Evolutionary conservation across 2,113 vertebrate genomes (phyloP).

Genomic region (Ceuthmochares aereus): DNA sequence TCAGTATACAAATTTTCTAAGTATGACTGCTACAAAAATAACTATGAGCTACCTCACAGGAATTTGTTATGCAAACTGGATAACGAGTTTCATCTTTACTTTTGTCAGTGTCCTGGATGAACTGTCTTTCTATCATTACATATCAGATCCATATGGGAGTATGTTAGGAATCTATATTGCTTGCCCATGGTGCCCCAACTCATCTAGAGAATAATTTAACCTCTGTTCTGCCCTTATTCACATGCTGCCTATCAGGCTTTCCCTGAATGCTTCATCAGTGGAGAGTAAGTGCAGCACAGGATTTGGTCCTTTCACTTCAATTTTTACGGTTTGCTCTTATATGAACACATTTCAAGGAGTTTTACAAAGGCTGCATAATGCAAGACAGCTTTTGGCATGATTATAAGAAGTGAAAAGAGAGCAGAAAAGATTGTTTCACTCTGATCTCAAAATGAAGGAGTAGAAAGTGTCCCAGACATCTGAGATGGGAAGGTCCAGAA

Average conservation of each 20-base stretch:
- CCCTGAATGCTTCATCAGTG: not conserved
- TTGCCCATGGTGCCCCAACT: not conserved
- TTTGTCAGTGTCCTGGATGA: not conserved
- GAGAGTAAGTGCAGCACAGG: not conserved
- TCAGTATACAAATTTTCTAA: not conserved
- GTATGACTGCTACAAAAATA: not conserved
- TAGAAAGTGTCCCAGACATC: not conserved
- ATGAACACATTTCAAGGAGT: slow-evolving; percentile 48
- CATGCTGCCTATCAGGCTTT: slow-evolving; percentile 39
- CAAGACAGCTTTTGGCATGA: slow-evolving; percentile 43
- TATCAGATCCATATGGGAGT: not conserved
- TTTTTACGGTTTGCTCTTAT: slow-evolving; percentile 44
- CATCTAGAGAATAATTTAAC: not conserved
- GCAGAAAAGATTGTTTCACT: slow-evolving; percentile 39
- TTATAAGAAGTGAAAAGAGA: slow-evolving; percentile 37
- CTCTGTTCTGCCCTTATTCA: slow-evolving; percentile 16
- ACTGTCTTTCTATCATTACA: not conserved
- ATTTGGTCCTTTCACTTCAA: slow-evolving; percentile 54
- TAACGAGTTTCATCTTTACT: not conserved
- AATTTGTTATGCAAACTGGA: not conserved
- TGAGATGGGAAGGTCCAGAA: slow-evolving; percentile 3
- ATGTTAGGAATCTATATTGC: not conserved
- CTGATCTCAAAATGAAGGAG: not conserved
- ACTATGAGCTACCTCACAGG: not conserved
- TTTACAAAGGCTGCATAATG: slow-evolving; percentile 55